Base-by-base conservation (phyloP, 1,140 invertebrate species). In the Drosophila quadrilineata region DNA sequence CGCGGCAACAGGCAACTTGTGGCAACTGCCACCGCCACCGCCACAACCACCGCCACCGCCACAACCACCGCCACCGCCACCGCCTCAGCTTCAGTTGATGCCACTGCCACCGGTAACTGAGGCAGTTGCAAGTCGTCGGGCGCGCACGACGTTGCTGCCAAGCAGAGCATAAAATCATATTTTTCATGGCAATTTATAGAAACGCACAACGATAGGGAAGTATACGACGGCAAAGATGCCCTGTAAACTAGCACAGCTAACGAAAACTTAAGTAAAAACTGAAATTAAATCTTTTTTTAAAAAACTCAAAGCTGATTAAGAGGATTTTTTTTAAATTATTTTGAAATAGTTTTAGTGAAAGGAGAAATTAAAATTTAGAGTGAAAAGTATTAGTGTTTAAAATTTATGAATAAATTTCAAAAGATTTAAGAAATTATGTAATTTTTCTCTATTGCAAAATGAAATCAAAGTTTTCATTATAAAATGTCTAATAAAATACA, bases 101-200 rank as follows among this genome's bases (percentile, higher is more conserved):
- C n/a, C n/a, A n/a, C n/a, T 9, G 16, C 16, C 6, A 12, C 33
- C 35, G 16, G 22, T 3, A 14, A 28, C 4, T 12, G 6, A 16
- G 14, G 19, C 19, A 12, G 10, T 19, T 49, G 46, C 29, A 16
- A 41, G 9, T 6, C 19, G 26, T 14, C 26, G 21, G 19, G 9
- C 45, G 29, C 12, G 36, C 2, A 12, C 17, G 14, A 49, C 24
- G 31, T 17, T 14, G 26, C 29, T 46, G 40, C 31, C 59, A 53
- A 70, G 71, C 70, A 63, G 71, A 48, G 71, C 71, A 60, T 75
- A 79, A 79, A 79, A 79, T 79, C 69, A 57, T 56, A 82, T 76
- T 82, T 75, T 66, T 70, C 65, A 77, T 66, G 66, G 45, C 68
- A 77, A 19, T 70, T 71, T 73, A 57, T 71, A 66, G 49, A 62